phyloP scores from a whole-genome alignment of 2,888 invertebrate genomes.

The Hyles lineata region DNA sequence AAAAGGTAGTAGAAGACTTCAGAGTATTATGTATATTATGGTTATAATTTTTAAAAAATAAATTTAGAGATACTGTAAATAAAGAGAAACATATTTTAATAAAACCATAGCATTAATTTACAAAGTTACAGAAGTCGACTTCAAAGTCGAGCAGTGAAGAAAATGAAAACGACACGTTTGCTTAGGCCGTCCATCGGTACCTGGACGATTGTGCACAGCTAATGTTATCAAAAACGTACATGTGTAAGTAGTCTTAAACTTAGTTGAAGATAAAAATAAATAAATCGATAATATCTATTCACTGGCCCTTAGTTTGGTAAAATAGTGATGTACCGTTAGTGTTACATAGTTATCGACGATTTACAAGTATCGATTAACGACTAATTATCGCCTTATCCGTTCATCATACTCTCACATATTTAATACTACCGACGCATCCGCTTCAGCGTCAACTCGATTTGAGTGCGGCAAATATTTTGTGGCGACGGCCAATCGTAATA shows the following conservation, averaged over 20 bases:
- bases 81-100: not conserved
- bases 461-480: constrained; percentile 52
- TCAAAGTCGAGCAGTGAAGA: not conserved
- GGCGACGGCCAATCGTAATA: constrained; percentile 43
- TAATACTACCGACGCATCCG: constrained; percentile 79
- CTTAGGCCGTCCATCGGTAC: not conserved
- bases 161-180: not conserved
- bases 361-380: constrained; percentile 42
- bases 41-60: too few relatives aligned
- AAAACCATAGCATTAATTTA: not conserved
- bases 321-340: constrained; percentile 55
- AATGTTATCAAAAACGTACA: constrained; percentile 32
- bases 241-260: constrained; percentile 35
- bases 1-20: too few relatives aligned
- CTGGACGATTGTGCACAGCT: not conserved
- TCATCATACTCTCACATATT: constrained; percentile 61
- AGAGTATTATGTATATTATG: too few relatives aligned
- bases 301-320: constrained; percentile 42
- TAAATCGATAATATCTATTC: constrained; percentile 31
- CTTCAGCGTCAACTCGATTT: constrained; percentile 48
- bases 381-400: constrained; percentile 55
- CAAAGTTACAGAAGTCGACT: not conserved
- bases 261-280: constrained; percentile 30
- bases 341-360: constrained; percentile 48
- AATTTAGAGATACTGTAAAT: too few relatives aligned